phyloP scores from a whole-genome alignment of 1,140 invertebrate genomes.

The Ganaspis sp. region DNA sequence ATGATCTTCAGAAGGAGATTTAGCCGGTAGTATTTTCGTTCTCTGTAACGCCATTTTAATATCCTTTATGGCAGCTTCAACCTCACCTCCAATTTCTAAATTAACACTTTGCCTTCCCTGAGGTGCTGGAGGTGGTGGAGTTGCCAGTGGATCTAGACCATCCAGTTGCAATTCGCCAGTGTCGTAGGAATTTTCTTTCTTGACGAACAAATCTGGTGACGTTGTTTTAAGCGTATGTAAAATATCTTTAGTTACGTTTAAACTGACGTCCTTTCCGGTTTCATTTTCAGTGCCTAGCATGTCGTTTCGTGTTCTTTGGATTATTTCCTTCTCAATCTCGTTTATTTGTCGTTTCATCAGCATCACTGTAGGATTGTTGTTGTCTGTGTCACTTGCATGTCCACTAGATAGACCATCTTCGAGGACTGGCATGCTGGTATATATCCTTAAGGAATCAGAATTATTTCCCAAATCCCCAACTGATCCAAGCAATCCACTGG shows the following conservation, averaged over 20 bases:
- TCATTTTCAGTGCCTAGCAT: conserved; percentile 60
- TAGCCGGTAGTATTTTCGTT: conserved; percentile 82
- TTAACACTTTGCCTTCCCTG: conserved; percentile 75
- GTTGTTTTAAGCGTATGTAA: conserved; percentile 67
- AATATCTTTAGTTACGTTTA: conserved; percentile 71
- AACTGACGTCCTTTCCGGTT: conserved; percentile 65
- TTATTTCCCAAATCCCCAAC: conserved; percentile 77
- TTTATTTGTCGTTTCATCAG: conserved; percentile 86
- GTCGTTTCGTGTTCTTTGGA: conserved; percentile 78
- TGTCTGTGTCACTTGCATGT: conserved; percentile 94
- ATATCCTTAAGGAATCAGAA: conserved; percentile 77
- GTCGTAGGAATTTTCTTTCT: conserved; percentile 75
- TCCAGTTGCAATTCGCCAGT: conserved; percentile 78
- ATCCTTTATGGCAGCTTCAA: conserved; percentile 88
- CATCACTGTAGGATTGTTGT: conserved; percentile 85
- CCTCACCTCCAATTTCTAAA: conserved; percentile 70
- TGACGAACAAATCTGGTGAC: conserved; percentile 75
- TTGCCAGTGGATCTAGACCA: conserved; percentile 81
- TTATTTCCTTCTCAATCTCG: conserved; percentile 85
- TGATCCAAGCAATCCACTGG: conserved; percentile 74
- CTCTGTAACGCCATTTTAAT: conserved; percentile 87
- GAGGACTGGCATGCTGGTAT: conserved; percentile 92
- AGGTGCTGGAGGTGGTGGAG: conserved; percentile 83
- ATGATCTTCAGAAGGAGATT: conserved; percentile 71
- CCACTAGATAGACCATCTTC: conserved; percentile 95